These are phyloP conservation scores for Sebastes umbrosus DNA, from an alignment of 2,797 vertebrate genomes.

Conservation along the genomic window DNA sequence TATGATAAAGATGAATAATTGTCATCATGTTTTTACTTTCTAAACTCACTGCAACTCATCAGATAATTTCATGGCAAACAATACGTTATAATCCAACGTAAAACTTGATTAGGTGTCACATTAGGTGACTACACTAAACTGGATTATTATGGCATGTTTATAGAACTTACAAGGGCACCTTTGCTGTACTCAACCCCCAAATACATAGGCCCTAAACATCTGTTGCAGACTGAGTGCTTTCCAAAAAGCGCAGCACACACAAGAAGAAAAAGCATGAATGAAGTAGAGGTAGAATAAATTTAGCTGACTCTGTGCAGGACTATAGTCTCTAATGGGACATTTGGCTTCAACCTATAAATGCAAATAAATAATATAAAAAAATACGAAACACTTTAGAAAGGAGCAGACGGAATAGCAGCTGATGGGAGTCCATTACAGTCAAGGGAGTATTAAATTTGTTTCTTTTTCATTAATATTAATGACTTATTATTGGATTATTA, in stretches of 20 bases:
- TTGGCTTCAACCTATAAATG: not conserved
- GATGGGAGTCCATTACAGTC: not conserved
- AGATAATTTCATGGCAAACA: not conserved
- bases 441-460: not conserved
- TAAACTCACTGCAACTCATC: not conserved
- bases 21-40: not conserved
- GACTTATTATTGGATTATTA: too few relatives aligned
- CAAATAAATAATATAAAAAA: not conserved
- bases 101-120: not conserved
- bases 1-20: not conserved
- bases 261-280: conserved; percentile 16
- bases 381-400: not conserved
- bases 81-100: not conserved
- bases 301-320: not conserved
- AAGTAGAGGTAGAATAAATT: not conserved
- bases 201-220: conserved; percentile 3
- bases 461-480: not conserved
- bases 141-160: not conserved
- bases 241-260: conserved; percentile 14
- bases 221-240: not conserved
- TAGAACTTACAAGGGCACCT: not conserved
- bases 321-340: not conserved
- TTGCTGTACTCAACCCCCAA: not conserved
- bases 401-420: not conserved
- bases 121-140: not conserved